Evolutionary conservation across 2,888 invertebrate genomes (phyloP), one percentile per base, ranked within the genome.

Genomic region (Perdita meconis): DNA sequence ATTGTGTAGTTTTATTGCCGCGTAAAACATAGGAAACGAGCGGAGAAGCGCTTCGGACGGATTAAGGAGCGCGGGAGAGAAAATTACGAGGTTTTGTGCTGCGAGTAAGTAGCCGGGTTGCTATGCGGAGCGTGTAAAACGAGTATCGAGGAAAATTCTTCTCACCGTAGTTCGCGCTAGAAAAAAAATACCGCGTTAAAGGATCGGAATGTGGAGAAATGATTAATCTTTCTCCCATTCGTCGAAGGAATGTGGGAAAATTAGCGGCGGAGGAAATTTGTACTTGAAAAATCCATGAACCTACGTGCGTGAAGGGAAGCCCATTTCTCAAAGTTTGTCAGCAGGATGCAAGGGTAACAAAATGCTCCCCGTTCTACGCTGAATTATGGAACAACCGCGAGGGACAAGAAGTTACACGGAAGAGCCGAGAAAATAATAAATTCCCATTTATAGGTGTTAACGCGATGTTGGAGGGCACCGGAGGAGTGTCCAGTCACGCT

Each of bases 401-500:
- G 22, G 16, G 42, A 50, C 16, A 16, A 22, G 19, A 56, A 24
- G 38, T 60, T 63, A 40, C 51, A 56, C 22, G 30, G 53, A 65
- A 47, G 56, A 69, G 36, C 40, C 13, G 53, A 44, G 71, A 79
- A 78, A 78, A 71, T 77, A 65, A 84, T 81, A 79, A 72, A 78
- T 70, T 78, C 61, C 63, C 40, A 56, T 40, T 70, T 67, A 63
- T 69, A 76, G 74, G 76, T 73, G 81, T 81, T 83, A 83, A 81
- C 64, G 71, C 51, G 71, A 53, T 70, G 67, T 68, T 61, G 72
- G 42, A 81, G 76, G 71, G 82, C 38, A 70, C 66, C 66, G 72
- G 72, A 84, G 84, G 81, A 81, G 84, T 78, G 84, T 83, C 86
- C 84, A 85, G 90, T 90, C 90, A 90, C 90, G 90, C 90, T 84